phyloP scores from a whole-genome alignment of 2,888 invertebrate species.

The Noctuana brunneofusca region DNA sequence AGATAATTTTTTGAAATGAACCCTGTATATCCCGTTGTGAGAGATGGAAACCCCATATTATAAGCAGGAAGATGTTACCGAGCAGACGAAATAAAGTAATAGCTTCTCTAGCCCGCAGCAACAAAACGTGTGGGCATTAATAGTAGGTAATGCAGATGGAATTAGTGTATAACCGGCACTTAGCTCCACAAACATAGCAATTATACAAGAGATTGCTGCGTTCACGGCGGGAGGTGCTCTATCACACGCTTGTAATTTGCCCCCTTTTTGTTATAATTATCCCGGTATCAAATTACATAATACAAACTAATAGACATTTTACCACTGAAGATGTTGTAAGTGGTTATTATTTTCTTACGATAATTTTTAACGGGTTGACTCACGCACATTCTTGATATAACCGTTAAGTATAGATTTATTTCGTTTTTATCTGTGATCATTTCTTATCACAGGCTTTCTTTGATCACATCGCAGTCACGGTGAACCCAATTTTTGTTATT shows the following conservation, averaged over 20 bases:
- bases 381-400: neutral
- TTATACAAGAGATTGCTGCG: constrained; percentile 50
- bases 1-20: neutral
- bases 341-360: constrained; percentile 3
- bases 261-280: constrained; percentile 44
- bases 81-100: constrained; percentile 24
- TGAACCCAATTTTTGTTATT: no score
- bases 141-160: constrained; percentile 52
- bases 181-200: constrained; percentile 49
- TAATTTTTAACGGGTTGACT: neutral
- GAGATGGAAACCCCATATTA: constrained; percentile 11
- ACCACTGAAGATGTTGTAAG: neutral
- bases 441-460: no score
- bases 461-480: no score
- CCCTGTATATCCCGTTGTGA: constrained; percentile 12
- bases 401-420: no score
- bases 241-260: constrained; percentile 35
- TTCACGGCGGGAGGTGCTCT: constrained; percentile 23
- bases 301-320: constrained; percentile 24
- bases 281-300: constrained; percentile 23
- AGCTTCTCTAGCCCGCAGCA: constrained; percentile 25
- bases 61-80: constrained; percentile 27
- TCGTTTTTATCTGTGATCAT: no score
- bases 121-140: constrained; percentile 40
- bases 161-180: constrained; percentile 52